phyloP scores from a whole-genome alignment of 2,113 vertebrate genomes.

The Spheniscus mendiculus region DNA sequence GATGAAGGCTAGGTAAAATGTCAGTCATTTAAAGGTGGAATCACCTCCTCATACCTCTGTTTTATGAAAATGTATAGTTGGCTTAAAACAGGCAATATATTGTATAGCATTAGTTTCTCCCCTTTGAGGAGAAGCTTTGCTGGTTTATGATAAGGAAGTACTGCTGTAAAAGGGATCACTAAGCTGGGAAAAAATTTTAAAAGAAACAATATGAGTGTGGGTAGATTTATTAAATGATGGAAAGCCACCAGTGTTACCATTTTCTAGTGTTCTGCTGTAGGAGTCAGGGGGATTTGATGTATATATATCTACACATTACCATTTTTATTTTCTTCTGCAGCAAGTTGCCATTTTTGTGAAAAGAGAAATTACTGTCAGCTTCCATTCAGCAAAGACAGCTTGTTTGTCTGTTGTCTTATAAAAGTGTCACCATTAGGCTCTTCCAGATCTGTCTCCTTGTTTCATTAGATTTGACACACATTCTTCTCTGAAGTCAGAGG shows the following conservation, averaged over 20 bases:
- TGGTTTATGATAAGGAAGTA: background rate
- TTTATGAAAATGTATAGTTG: background rate
- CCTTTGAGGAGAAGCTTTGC: background rate
- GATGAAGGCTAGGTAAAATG: background rate
- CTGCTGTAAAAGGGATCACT: background rate
- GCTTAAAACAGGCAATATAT: background rate
- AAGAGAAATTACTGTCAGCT: conserved; percentile 45
- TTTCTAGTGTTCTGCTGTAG: background rate
- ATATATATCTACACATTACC: background rate
- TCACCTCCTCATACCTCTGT: background rate
- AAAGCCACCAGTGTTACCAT: background rate
- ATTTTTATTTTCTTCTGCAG: conserved; percentile 34
- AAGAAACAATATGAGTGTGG: background rate
- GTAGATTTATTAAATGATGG: background rate
- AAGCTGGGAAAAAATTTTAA: background rate
- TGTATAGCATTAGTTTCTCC: background rate
- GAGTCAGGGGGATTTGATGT: background rate
- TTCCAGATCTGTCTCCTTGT: background rate
- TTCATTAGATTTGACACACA: conserved; percentile 9
- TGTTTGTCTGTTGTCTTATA: background rate
- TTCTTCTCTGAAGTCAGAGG: background rate
- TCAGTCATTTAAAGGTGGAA: background rate
- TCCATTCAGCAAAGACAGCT: background rate
- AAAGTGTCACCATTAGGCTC: background rate
- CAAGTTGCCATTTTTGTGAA: conserved; percentile 19